These are phyloP conservation scores for Maniola hyperantus DNA, from an alignment of 2,888 invertebrate species.

Conservation along the genomic window DNA sequence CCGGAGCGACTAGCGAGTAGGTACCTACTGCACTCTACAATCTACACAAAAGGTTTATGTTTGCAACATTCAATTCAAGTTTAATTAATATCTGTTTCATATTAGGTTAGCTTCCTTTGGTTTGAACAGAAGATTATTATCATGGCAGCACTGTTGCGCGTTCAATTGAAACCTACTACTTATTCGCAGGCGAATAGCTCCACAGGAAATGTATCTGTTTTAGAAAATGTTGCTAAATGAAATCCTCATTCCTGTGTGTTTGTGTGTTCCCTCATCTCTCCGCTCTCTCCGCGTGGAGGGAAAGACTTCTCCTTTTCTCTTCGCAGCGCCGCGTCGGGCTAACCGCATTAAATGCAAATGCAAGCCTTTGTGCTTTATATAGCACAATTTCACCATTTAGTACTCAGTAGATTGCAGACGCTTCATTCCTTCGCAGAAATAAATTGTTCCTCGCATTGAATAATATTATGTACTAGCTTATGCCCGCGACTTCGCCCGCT, in stretches of 20 bases:
- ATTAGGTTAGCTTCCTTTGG: no score
- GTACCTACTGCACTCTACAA: no score
- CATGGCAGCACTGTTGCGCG: no score
- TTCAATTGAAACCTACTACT: no score
- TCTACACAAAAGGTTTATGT: no score
- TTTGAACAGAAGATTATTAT: no score
- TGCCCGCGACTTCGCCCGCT: no score
- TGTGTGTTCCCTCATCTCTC: background rate
- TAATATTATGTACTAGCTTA: background rate
- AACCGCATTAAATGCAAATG: constrained; percentile 6
- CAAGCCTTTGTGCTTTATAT: background rate
- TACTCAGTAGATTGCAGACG: background rate
- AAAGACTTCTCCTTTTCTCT: background rate
- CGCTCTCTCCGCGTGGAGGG: background rate
- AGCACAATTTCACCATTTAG: no score
- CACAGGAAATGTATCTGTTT: background rate
- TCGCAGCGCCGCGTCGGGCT: background rate
- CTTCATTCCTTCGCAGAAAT: background rate
- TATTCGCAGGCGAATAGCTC: background rate
- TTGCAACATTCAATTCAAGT: no score
- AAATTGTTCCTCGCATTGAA: background rate
- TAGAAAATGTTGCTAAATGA: background rate
- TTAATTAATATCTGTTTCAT: no score
- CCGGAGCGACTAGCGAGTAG: no score
- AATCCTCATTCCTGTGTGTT: background rate